phyloP scores from a whole-genome alignment of 2,888 invertebrate species.

The Drosophila cracens region DNA sequence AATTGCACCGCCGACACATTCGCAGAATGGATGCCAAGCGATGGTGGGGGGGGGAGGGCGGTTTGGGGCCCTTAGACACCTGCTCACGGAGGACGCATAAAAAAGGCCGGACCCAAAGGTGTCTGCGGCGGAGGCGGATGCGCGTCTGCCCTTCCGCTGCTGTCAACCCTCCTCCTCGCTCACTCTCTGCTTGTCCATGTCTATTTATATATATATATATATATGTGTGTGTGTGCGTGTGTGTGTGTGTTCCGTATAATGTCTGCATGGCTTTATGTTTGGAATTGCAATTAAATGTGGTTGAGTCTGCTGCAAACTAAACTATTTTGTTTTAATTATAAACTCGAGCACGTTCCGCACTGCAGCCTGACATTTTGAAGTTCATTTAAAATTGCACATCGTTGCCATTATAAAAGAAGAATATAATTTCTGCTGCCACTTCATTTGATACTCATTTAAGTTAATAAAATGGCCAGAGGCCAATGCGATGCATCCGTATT shows the following conservation, averaged over 20 bases:
- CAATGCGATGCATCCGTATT: slow-evolving; percentile 18
- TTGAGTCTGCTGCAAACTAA: slow-evolving; percentile 45
- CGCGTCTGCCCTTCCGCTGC: slow-evolving; percentile 4
- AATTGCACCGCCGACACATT: slow-evolving; percentile 52
- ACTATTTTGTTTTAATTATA: slow-evolving; percentile 71
- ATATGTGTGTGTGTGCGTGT: neutral
- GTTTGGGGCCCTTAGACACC: slow-evolving; percentile 28
- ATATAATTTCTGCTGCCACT: slow-evolving; percentile 27
- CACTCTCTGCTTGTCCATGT: neutral
- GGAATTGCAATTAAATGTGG: slow-evolving; percentile 58
- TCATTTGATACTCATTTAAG: slow-evolving; percentile 54
- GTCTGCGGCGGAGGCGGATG: slow-evolving; percentile 29
- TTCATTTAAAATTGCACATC: slow-evolving; percentile 45
- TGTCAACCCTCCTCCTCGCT: neutral
- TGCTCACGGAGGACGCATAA: slow-evolving; percentile 27
- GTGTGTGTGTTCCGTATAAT: slow-evolving; percentile 9
- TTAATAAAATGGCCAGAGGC: slow-evolving; percentile 49
- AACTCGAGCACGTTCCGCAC: slow-evolving; percentile 38
- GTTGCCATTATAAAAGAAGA: neutral
- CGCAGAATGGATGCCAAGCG: slow-evolving; percentile 32
- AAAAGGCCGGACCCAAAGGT: slow-evolving; percentile 27
- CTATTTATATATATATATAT: neutral
- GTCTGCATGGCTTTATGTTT: slow-evolving; percentile 21
- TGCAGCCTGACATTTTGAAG: slow-evolving; percentile 48
- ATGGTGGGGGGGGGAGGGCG: neutral